Evolutionary conservation across 2,113 vertebrate species (phyloP).

Genomic region (Ciconia maguari): DNA sequence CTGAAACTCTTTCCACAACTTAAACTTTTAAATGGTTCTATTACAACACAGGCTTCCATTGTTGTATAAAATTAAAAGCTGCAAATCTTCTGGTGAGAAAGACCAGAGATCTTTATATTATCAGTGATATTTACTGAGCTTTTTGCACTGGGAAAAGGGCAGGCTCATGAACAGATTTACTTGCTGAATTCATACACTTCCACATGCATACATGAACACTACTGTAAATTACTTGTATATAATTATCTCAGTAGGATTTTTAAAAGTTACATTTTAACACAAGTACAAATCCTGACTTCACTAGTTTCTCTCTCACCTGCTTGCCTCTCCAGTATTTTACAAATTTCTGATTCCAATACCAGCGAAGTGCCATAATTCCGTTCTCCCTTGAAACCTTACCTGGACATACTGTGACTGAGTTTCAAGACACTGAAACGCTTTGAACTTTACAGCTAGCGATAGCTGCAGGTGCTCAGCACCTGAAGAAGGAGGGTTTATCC

Average conservation of each 20-base stretch:
- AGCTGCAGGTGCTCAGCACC: neutral
- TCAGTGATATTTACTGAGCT: neutral
- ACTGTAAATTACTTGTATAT: neutral
- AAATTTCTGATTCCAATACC: neutral
- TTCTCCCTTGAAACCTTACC: neutral
- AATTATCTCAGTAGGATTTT: neutral
- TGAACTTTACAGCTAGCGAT: neutral
- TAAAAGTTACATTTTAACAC: neutral
- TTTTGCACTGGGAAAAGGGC: neutral
- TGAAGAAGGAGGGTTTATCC: neutral
- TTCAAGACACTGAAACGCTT: neutral
- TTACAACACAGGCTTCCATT: neutral
- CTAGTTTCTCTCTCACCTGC: conserved; percentile 14
- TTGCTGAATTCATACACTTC: neutral
- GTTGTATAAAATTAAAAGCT: neutral
- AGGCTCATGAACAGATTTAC: neutral
- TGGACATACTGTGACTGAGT: neutral
- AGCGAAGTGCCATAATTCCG: neutral
- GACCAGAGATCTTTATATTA: neutral
- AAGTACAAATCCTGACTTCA: neutral
- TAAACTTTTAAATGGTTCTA: neutral
- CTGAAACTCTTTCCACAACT: neutral
- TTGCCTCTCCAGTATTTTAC: neutral
- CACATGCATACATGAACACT: neutral
- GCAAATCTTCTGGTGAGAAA: neutral